phyloP scores from a whole-genome alignment of 2,888 invertebrate genomes.

The Proisotoma minuta region DNA sequence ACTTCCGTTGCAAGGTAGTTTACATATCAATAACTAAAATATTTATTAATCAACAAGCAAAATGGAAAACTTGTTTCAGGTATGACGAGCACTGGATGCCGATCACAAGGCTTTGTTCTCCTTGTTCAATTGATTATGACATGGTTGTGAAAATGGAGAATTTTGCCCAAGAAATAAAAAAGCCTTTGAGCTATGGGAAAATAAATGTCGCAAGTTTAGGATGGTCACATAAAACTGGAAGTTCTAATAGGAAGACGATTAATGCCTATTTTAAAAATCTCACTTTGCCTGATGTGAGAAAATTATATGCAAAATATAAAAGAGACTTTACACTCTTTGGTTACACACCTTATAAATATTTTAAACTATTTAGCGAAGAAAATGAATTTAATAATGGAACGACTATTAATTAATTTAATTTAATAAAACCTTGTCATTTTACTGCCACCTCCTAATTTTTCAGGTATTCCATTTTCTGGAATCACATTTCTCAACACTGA shows the following conservation, averaged over 20 bases:
- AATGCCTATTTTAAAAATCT: slow-evolving; percentile 35
- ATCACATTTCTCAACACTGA: slow-evolving; percentile 22
- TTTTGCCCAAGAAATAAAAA: slow-evolving; percentile 29
- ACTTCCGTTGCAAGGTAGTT: slow-evolving; percentile 39
- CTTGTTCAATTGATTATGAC: slow-evolving; percentile 35
- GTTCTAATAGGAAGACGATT: slow-evolving; percentile 29
- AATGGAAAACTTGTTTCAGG: slow-evolving; percentile 15
- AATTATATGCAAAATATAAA: slow-evolving; percentile 39
- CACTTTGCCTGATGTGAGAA: slow-evolving; percentile 32
- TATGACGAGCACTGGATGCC: slow-evolving; percentile 46
- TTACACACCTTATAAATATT: slow-evolving; percentile 42
- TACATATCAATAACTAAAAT: not conserved
- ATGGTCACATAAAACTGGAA: slow-evolving; percentile 34
- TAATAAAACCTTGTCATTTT: slow-evolving; percentile 15
- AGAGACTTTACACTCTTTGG: slow-evolving; percentile 40
- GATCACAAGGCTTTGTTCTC: slow-evolving; percentile 37
- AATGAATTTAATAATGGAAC: not conserved
- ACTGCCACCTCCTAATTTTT: slow-evolving; percentile 25
- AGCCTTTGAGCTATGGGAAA: slow-evolving; percentile 26
- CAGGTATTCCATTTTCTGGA: slow-evolving; percentile 27
- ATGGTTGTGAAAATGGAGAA: slow-evolving; percentile 40
- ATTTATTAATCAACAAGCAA: not conserved
- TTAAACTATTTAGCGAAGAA: slow-evolving; percentile 22
- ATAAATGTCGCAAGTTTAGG: slow-evolving; percentile 24
- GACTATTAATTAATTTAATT: not conserved